Conservation (phyloP, 64 coral and sea anemone genomes). For the Montipora sp. region DNA sequence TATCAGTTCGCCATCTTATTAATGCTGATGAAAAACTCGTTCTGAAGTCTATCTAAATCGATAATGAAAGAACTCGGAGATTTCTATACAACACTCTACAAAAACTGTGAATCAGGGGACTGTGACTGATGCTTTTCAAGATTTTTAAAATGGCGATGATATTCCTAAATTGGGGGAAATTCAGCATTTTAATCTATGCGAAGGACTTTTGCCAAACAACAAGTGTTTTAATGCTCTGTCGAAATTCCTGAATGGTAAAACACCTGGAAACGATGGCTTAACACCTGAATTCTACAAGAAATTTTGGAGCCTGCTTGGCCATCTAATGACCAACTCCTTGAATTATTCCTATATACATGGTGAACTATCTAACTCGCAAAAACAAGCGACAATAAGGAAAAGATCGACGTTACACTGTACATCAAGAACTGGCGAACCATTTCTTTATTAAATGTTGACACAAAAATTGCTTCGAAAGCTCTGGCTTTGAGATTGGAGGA, state of each 20-base stretch:
- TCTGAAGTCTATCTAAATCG: neutral
- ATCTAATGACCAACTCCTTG: constrained; percentile 8
- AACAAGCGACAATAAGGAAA: constrained; percentile 1
- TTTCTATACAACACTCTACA: neutral
- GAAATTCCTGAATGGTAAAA: constrained; percentile 3
- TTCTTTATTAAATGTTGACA: constrained; percentile 27
- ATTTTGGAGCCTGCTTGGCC: constrained; percentile 13
- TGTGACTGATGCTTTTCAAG: neutral
- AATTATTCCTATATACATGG: constrained; percentile 18
- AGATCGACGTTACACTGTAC: neutral
- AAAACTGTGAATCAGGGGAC: neutral
- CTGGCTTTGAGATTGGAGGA: neutral
- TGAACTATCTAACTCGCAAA: constrained; percentile 25
- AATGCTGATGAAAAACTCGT: neutral
- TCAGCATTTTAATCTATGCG: neutral
- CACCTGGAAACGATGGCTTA: constrained; percentile 36
- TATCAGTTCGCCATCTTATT: neutral
- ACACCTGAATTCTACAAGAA: constrained; percentile 44
- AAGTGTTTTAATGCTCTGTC: constrained; percentile 16
- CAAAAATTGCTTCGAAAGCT: constrained; percentile 4
- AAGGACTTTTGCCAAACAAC: constrained; percentile 1
- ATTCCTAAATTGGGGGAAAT: constrained; percentile 22
- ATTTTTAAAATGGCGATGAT: neutral
- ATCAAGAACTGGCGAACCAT: constrained; percentile 2
- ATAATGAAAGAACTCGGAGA: neutral